Evolutionary conservation across 2,797 vertebrate genomes (phyloP), one percentile per base, ranked within the genome.

Genomic region (Microchirus variegatus): DNA sequence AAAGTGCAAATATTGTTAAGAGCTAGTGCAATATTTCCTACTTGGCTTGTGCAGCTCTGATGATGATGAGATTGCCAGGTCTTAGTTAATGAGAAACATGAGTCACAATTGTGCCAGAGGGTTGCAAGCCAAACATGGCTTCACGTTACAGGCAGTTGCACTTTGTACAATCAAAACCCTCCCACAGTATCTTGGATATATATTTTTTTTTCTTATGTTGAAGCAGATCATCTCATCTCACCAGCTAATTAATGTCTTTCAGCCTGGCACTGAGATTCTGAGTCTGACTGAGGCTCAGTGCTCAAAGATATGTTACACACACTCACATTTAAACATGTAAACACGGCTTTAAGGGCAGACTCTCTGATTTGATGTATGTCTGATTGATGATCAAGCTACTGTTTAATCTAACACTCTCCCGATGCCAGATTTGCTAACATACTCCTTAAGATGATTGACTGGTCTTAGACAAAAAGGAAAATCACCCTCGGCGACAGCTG

Each of bases 361-460:
- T 67, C 63, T 73, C 59, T 70, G 61, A 78, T 78, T 56, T 66
- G 55, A 67, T 63, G 51, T 67, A 48, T 42, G 60, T 53, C 63
- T 85, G 68, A 75, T 53, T 35, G 51, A 80, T 77, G 73, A 85
- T 78, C 59, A 75, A 78, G 73, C 83, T 71, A 57, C 67, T 73
- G 57, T 81, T 88, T 72, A 79, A 78, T 74, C 68, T 72, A 46
- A 55, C 37, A 38, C 36, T 65, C 68, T 80, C 57, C 51, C 31
- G 35, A 48, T 31, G 16, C 70, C 75, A 75, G 75, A 81, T 75
- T 62, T 70, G 56, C 61, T 62, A 22, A 79, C 80, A 63, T 35
- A 36, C 59, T 61, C 43, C 70, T 64, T 64, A 58, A 76, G 65
- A 75, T 87, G 84, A 88, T 76, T 72, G 80, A 81, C 66, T 68